Conservation (phyloP, 2,113 vertebrate genomes). For the Neofelis nebulosa region DNA sequence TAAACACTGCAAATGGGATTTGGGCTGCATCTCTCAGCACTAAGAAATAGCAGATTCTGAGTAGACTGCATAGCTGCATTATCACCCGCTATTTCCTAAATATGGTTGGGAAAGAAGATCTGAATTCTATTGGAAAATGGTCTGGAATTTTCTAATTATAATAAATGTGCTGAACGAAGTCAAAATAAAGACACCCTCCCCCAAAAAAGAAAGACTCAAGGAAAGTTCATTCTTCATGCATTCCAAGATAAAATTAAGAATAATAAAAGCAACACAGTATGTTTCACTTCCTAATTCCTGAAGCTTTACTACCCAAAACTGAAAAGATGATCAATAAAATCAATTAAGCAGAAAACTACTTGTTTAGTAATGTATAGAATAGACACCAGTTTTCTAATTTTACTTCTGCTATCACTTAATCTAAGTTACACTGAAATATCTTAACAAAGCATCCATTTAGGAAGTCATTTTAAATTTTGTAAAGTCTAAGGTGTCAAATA, state of each 20-base stretch:
- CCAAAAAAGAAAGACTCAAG: neutral
- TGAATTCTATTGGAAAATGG: constrained; percentile 13
- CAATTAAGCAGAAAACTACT: neutral
- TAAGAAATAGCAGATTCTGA: constrained; percentile 62
- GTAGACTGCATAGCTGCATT: constrained; percentile 45
- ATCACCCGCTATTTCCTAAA: constrained; percentile 47
- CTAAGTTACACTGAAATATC: neutral
- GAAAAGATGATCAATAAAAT: neutral
- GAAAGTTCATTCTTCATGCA: neutral
- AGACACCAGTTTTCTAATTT: neutral
- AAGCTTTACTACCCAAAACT: neutral
- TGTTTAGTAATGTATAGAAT: neutral
- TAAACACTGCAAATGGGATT: constrained; percentile 73
- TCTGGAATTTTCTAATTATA: neutral
- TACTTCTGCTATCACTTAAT: neutral
- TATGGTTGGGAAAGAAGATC: neutral
- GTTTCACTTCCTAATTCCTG: neutral
- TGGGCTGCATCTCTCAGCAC: constrained; percentile 44
- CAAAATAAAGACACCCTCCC: neutral
- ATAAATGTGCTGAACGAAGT: constrained; percentile 23
- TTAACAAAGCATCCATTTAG: neutral
- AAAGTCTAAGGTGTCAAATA: neutral
- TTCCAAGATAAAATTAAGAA: neutral
- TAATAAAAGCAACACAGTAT: neutral
- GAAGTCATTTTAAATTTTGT: constrained; percentile 1